Conservation (phyloP, 1,140 invertebrate species). For the Cherax destructor region DNA sequence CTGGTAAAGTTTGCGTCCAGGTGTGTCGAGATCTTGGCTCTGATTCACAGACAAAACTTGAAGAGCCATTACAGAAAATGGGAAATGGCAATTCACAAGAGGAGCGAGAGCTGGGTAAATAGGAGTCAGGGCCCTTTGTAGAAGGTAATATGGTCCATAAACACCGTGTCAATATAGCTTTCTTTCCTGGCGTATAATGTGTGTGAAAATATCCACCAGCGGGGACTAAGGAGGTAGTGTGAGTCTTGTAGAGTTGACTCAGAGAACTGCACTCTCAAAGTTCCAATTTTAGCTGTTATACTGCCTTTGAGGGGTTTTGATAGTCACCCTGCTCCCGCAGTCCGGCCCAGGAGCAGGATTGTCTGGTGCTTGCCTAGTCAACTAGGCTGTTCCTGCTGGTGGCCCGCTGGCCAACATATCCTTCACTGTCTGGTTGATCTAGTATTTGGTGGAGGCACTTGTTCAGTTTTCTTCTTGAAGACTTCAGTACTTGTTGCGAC, state of each 20-base stretch:
- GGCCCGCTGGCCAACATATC: too few relatives aligned
- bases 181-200: conserved; percentile 25
- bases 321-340: too few relatives aligned
- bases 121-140: conserved; percentile 48
- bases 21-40: conserved; percentile 30
- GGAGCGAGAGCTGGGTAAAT: conserved; percentile 61
- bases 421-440: too few relatives aligned
- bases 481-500: too few relatives aligned
- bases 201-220: conserved; percentile 7
- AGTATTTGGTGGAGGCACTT: too few relatives aligned
- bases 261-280: neutral
- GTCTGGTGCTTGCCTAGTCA: too few relatives aligned
- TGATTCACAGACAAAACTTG: conserved; percentile 57
- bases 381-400: too few relatives aligned
- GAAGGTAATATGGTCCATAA: conserved; percentile 53
- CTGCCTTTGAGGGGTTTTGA: neutral
- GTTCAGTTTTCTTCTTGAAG: too few relatives aligned
- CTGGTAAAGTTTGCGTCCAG: conserved; percentile 5
- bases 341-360: too few relatives aligned
- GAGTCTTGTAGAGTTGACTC: neutral
- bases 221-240: neutral
- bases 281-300: neutral
- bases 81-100: conserved; percentile 64
- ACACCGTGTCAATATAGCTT: conserved; percentile 52
- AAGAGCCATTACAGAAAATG: conserved; percentile 66